A percentile compares a stretch with the other conserved stretches of the same genome.
Evolutionary conservation across 2,797 vertebrate genomes (phyloP).

Genomic region (Spheniscus humboldti): DNA sequence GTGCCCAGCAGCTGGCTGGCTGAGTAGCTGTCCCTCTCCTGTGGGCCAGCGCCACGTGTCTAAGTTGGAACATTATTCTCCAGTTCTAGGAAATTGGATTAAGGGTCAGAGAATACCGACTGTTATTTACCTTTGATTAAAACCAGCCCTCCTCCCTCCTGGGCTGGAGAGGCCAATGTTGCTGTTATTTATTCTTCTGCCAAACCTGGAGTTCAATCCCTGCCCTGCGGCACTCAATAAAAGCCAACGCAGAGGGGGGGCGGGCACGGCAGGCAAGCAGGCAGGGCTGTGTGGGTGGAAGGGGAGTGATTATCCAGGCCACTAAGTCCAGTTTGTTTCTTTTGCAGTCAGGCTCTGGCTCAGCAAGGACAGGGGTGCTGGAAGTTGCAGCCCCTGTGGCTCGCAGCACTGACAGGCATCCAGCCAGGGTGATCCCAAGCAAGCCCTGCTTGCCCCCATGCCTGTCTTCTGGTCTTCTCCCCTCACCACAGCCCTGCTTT

Average conservation of each 20-base stretch:
- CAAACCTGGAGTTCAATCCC: conserved; percentile 42
- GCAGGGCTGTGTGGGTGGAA: conserved; percentile 4
- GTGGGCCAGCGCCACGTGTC: not conserved
- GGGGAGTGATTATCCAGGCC: not conserved
- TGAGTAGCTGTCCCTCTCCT: not conserved
- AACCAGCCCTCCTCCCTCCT: conserved; percentile 30
- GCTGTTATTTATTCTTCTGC: conserved; percentile 62
- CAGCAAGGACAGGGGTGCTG: not conserved
- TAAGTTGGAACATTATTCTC: conserved; percentile 36
- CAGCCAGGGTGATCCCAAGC: not conserved
- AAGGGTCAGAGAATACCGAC: conserved; percentile 51
- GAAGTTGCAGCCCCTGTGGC: not conserved
- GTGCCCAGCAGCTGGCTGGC: not conserved
- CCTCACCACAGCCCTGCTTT: not conserved
- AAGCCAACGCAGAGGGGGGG: not conserved
- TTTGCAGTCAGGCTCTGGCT: not conserved
- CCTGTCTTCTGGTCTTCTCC: not conserved
- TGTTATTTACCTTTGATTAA: conserved; percentile 70
- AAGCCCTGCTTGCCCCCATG: not conserved
- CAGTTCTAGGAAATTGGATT: conserved; percentile 61
- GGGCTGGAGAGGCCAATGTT: conserved; percentile 14
- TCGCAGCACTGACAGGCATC: not conserved
- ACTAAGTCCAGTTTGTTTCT: not conserved
- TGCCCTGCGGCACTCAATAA: conserved; percentile 44
- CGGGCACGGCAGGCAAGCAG: not conserved